These are phyloP conservation scores for Rattus norvegicus DNA, from an alignment of 2,113 vertebrate genomes.

Conservation along the genomic window GRCr8 NC_086025.1:9581001-9581500, in stretches of 20 bases:
- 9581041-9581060: conserved; percentile 89
- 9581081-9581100: conserved; percentile 87
- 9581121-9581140: background rate
- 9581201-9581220: conserved; percentile 75
- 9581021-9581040: conserved; percentile 92
- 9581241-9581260: conserved; percentile 96
- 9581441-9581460: background rate
- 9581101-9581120: background rate
- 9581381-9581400: background rate
- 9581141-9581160: background rate
- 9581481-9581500: background rate
- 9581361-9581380: background rate
- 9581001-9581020: conserved; percentile 92
- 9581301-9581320: conserved; percentile 86
- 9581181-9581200: background rate
- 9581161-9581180: background rate
- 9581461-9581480: background rate
- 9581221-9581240: conserved; percentile 95
- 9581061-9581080: conserved; percentile 94
- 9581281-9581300: conserved; percentile 98
- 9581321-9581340: too few relatives aligned
- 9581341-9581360: background rate
- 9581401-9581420: background rate
- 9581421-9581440: background rate
- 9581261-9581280: conserved; percentile 95